Percentiles rank a stretch among this genome's conserved stretches.
These are phyloP conservation scores for Marasmarcha lunaedactyla DNA, from an alignment of 2,888 invertebrate genomes.

Conservation along the genomic window DNA sequence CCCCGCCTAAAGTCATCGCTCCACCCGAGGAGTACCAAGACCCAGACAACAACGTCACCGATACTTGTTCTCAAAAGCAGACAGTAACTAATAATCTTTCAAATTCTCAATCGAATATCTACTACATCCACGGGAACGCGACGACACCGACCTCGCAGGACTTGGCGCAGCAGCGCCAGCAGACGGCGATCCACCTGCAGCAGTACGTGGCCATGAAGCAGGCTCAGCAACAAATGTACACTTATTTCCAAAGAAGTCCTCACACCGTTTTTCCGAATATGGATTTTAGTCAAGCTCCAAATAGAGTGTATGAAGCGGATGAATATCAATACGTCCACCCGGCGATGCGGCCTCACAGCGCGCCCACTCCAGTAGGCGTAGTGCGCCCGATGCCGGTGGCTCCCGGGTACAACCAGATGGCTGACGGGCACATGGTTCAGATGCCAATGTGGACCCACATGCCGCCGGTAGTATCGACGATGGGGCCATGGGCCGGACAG, in stretches of 20 bases:
- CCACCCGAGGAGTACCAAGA: constrained; percentile 64
- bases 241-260: constrained; percentile 51
- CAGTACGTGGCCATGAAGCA: constrained; percentile 68
- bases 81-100: constrained; percentile 26
- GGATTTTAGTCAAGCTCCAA: constrained; percentile 35
- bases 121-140: constrained; percentile 55
- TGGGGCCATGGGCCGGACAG: constrained; percentile 53
- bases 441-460: constrained; percentile 58
- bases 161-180: constrained; percentile 54
- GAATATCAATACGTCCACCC: constrained; percentile 44
- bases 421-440: constrained; percentile 50
- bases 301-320: constrained; percentile 45
- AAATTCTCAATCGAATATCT: constrained; percentile 45
- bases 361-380: constrained; percentile 44
- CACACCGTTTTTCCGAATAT: constrained; percentile 55
- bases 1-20: constrained; percentile 55
- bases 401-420: constrained; percentile 33
- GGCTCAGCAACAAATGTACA: constrained; percentile 63
- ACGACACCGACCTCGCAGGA: constrained; percentile 38
- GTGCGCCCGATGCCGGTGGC: constrained; percentile 42
- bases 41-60: constrained; percentile 42
- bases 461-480: constrained; percentile 44
- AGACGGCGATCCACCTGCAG: constrained; percentile 59
- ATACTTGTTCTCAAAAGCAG: constrained; percentile 29
- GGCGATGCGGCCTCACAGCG: constrained; percentile 47